Percentiles rank a stretch among this genome's conserved stretches.
Evolutionary conservation across 2,113 vertebrate species (phyloP).

Genomic region (Turdus rufiventris): DNA sequence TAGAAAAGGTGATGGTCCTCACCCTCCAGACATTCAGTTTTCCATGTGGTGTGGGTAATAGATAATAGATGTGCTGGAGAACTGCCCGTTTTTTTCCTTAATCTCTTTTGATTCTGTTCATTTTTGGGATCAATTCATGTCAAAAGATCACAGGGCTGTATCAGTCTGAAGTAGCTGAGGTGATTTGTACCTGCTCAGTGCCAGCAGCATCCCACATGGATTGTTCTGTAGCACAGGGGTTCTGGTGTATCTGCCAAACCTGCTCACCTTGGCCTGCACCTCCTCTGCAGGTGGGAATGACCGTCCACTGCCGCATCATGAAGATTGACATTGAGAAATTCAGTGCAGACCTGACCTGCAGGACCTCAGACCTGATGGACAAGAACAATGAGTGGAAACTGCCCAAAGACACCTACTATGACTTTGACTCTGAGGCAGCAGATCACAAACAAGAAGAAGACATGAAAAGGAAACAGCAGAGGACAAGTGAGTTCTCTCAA

Average conservation of each 20-base stretch:
- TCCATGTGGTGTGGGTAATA: background rate
- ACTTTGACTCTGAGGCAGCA: conserved; percentile 90
- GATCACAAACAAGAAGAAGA: conserved; percentile 94
- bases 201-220: fast-evolving
- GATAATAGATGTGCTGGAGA: background rate
- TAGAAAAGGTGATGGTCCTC: background rate
- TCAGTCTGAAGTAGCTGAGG: background rate
- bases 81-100: background rate
- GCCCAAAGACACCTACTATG: conserved; percentile 95
- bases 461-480: conserved; percentile 91
- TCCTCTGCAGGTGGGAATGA: conserved; percentile 90
- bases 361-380: conserved; percentile 94
- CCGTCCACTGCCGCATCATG: conserved; percentile 97
- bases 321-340: conserved; percentile 99
- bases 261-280: background rate
- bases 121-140: fast-evolving
- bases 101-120: background rate
- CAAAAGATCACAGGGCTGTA: background rate
- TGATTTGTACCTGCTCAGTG: background rate
- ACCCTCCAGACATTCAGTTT: background rate
- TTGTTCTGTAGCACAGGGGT: background rate
- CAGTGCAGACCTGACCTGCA: conserved; percentile 94
- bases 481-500: conserved; percentile 85
- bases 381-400: conserved; percentile 98
- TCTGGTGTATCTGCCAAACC: fast-evolving